Percentiles rank a stretch among this genome's conserved stretches.
These are phyloP conservation scores for Eurytoma adleriae DNA, from an alignment of 2,888 invertebrate genomes.

Conservation along the genomic window DNA sequence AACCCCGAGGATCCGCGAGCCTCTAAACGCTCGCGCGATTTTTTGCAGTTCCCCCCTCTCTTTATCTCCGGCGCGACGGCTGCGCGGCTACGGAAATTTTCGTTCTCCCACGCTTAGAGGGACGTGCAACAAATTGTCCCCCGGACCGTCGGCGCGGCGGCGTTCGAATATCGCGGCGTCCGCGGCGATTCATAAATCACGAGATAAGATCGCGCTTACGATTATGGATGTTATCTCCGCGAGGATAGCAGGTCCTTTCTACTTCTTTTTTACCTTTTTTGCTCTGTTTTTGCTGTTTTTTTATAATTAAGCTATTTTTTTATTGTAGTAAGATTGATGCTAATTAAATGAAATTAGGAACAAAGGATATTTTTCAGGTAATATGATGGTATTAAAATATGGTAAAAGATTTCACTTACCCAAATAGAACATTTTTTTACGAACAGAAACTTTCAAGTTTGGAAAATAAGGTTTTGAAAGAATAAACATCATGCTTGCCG, in stretches of 20 bases:
- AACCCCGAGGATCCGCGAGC: background rate
- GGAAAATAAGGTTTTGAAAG: too few relatives aligned
- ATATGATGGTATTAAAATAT: too few relatives aligned
- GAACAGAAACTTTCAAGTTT: too few relatives aligned
- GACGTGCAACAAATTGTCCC: conserved; percentile 52
- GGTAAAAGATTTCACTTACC: too few relatives aligned
- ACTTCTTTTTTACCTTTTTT: background rate
- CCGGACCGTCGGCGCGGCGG: conserved; percentile 8
- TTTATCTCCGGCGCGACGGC: background rate
- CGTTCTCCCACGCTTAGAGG: conserved; percentile 52
- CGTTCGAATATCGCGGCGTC: conserved; percentile 32
- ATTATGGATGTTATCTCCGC: conserved; percentile 52
- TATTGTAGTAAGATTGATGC: conserved; percentile 26
- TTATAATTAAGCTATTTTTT: conserved; percentile 31
- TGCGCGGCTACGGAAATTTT: conserved; percentile 27
- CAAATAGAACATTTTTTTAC: too few relatives aligned
- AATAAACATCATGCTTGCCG: too few relatives aligned
- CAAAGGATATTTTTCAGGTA: too few relatives aligned
- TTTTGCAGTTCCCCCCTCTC: background rate
- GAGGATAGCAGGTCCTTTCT: conserved; percentile 9
- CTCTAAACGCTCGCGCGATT: background rate
- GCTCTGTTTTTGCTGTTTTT: conserved; percentile 1
- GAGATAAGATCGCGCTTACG: conserved; percentile 49
- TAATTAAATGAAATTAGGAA: conserved; percentile 48
- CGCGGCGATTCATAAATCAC: conserved; percentile 53